phyloP scores from a whole-genome alignment of 2,113 vertebrate species.

The Xenopus tropicalis region UCB_Xtro_10.0 CM004448.2:52162501-52163000 shows the following conservation, averaged over 20 bases:
- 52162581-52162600: background rate
- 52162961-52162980: too few relatives aligned
- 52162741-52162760: slow-evolving; percentile 5
- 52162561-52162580: too few relatives aligned
- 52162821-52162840: slow-evolving; percentile 17
- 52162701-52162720: background rate
- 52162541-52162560: too few relatives aligned
- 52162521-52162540: too few relatives aligned
- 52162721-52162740: slow-evolving; percentile 7
- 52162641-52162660: background rate
- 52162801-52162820: background rate
- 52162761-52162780: slow-evolving; percentile 2
- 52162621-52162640: background rate
- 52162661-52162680: background rate
- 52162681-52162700: background rate
- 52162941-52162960: too few relatives aligned
- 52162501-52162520: too few relatives aligned
- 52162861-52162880: slow-evolving; percentile 15
- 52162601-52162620: background rate
- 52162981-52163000: too few relatives aligned
- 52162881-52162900: background rate
- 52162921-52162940: too few relatives aligned
- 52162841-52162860: slow-evolving; percentile 13
- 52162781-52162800: slow-evolving; percentile 17
- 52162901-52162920: background rate